Evolutionary conservation across 1,140 invertebrate genomes (phyloP), one percentile per base, ranked within the genome.

Genomic region (Oncopeltus fasciatus): DNA sequence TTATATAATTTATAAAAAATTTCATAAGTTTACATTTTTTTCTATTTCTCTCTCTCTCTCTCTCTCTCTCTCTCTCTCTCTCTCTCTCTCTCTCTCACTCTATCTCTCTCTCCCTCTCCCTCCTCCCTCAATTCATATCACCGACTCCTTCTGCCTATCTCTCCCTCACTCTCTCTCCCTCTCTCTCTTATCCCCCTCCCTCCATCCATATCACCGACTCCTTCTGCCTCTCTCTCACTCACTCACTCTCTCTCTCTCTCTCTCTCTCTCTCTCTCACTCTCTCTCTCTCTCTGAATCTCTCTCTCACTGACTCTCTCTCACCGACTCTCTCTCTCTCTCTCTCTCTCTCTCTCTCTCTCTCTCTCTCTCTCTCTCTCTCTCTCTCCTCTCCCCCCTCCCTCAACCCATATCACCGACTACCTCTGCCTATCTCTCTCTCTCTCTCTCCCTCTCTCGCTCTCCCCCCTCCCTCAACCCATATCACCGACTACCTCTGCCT

Each of bases 231-330:
- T 28, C 51, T 56, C 51, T 56, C 51, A 24, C 51, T 56, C 51
- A 24, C 51, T 56, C 51, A 24, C 51, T 56, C 51, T 28, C 51
- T 56, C 57, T 59, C 29, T 33, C 27, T 31, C 57, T 59, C 57
- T 59, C 57, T 59, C 57, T 59, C 57, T 59, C 57, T 59, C 57
- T 59, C 29, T 59, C 57, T 59, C 57, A 33, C 57, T 59, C 57
- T 59, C 57, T 59, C 57, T 59, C 57, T 59, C 57, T 59, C 57
- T 59, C 57, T 59, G 27, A 33, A 27, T 59, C 57, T 59, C 57
- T 59, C 57, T 59, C 57, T 59, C 57, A 33, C 57, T 59, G 27
- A 33, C 57, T 59, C 57, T 59, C 57, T 59, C 57, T 59, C 31
- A 33, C 57, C 33, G 27, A 33, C 27, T 59, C 31, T 31, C 57